Evolutionary conservation across 2,797 vertebrate genomes (phyloP).

Genomic region (Urosaurus nigricauda): DNA sequence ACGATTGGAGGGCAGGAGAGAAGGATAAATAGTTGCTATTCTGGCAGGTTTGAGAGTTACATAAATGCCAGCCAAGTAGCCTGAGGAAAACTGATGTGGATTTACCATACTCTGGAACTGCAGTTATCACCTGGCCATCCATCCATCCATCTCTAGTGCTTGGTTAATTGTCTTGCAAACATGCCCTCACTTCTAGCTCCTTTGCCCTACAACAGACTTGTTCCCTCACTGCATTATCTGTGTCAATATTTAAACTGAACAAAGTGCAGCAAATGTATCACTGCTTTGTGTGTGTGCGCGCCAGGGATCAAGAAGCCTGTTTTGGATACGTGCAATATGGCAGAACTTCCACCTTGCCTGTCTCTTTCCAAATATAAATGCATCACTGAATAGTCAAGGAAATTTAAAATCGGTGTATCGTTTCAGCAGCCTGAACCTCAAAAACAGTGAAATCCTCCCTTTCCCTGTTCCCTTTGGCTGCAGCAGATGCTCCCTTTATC

Average conservation of each 20-base stretch:
- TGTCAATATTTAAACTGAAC: neutral
- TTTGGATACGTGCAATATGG: neutral
- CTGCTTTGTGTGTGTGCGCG: neutral
- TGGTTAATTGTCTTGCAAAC: neutral
- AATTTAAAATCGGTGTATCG: neutral
- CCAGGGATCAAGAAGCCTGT: neutral
- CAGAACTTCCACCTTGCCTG: neutral
- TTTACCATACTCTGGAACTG: neutral
- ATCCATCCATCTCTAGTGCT: neutral
- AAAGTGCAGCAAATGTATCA: neutral
- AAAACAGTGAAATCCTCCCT: constrained; percentile 1
- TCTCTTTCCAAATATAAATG: neutral
- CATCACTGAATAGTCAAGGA: neutral
- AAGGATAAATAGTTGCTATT: neutral
- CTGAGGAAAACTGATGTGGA: neutral
- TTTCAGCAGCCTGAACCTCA: neutral
- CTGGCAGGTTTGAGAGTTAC: neutral
- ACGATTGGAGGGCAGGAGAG: neutral
- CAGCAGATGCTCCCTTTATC: neutral
- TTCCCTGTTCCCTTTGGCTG: neutral
- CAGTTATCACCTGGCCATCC: neutral
- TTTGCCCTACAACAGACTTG: neutral
- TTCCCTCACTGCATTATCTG: no score
- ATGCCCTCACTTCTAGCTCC: neutral
- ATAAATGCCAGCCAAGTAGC: constrained; percentile 1